These are phyloP conservation scores for Arion vulgaris DNA, from an alignment of 1,140 invertebrate genomes.

Conservation along the genomic window DNA sequence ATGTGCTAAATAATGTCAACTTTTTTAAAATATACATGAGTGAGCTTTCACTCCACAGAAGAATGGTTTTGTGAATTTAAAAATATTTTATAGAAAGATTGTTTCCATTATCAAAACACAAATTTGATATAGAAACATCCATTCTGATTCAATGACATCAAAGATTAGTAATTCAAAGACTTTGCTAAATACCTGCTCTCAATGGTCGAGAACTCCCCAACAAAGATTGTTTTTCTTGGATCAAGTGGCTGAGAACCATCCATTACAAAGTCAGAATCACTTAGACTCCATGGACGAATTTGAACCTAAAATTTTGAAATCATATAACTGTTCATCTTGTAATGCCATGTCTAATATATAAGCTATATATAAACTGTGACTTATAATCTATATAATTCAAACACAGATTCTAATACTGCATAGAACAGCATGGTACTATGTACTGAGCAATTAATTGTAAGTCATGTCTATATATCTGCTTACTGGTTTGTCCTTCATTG, in stretches of 20 bases:
- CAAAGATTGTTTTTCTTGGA: conserved; percentile 98
- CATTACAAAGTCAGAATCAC: conserved; percentile 98
- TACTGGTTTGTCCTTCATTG: conserved; percentile 97
- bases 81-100: no score
- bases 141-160: no score
- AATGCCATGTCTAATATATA: neutral
- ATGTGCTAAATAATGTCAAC: no score
- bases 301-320: conserved; percentile 80
- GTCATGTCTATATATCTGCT: conserved; percentile 39
- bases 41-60: no score
- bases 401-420: neutral
- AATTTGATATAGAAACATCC: no score
- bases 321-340: neutral
- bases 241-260: conserved; percentile 97
- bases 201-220: conserved; percentile 97
- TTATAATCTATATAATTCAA: no score
- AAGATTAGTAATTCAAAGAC: neutral
- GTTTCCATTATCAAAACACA: no score
- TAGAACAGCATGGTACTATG: neutral
- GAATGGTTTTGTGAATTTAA: no score
- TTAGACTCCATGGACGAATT: conserved; percentile 97
- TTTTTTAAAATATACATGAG: no score
- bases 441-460: neutral
- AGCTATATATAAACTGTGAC: neutral
- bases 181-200: conserved; percentile 84